A percentile compares a stretch with the other conserved stretches of the same genome.
Conservation (phyloP, 2,797 vertebrate species). For the Cygnus olor region DNA sequence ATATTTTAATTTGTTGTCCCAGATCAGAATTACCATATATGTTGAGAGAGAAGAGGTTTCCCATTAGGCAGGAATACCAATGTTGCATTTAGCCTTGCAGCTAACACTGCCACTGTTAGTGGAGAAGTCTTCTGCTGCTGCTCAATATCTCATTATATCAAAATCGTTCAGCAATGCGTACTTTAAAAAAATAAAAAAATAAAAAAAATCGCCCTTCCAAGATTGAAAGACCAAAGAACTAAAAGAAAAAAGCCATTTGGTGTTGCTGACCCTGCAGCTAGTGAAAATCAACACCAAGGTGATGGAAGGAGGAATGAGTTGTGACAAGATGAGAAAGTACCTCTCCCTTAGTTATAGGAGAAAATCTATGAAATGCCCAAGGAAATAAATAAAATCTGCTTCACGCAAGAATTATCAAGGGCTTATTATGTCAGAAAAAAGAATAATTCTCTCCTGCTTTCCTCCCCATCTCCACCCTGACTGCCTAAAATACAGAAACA, state of each 20-base stretch:
- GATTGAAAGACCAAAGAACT: slow-evolving; percentile 1
- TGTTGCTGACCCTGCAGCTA: slow-evolving; percentile 2
- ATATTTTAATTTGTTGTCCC: slow-evolving; percentile 1
- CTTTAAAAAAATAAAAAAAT: background rate
- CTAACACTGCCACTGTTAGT: slow-evolving; percentile 23
- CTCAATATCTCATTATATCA: slow-evolving; percentile 56
- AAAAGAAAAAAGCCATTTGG: slow-evolving; percentile 25
- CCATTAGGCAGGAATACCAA: background rate
- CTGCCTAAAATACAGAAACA: background rate
- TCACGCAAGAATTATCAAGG: slow-evolving; percentile 69
- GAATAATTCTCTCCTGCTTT: slow-evolving; percentile 22
- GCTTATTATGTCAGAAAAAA: slow-evolving; percentile 27
- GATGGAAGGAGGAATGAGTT: slow-evolving; percentile 33
- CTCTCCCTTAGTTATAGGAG: slow-evolving; percentile 45
- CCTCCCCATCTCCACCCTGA: background rate
- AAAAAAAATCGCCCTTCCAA: background rate
- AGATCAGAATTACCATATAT: background rate
- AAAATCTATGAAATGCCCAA: slow-evolving; percentile 64
- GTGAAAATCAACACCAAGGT: slow-evolving; percentile 56
- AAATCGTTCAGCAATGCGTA: background rate
- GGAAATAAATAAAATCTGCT: slow-evolving; percentile 64
- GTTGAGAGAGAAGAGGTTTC: background rate
- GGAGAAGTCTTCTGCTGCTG: background rate
- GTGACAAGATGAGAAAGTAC: slow-evolving; percentile 67
- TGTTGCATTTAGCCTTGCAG: background rate